phyloP scores from a whole-genome alignment of 1,140 invertebrate genomes.

The Lamellibrachia luymesi region DNA sequence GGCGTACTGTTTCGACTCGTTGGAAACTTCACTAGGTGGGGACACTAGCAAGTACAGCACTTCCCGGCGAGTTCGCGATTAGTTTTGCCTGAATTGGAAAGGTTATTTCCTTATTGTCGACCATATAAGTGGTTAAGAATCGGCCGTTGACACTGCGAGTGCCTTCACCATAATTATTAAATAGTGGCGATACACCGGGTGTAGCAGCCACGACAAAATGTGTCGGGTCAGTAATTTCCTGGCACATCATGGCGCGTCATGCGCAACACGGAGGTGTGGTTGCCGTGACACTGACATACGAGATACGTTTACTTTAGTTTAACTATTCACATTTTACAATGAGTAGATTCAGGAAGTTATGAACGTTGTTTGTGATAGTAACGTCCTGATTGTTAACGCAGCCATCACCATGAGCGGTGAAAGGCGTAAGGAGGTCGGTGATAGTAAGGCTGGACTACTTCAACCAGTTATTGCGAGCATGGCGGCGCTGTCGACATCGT shows the following conservation, averaged over 20 bases:
- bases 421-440: background rate
- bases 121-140: no score
- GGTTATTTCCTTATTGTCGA: no score
- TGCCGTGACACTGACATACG: background rate
- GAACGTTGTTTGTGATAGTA: background rate
- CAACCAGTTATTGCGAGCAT: background rate
- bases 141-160: no score
- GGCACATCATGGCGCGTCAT: background rate
- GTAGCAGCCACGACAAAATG: background rate
- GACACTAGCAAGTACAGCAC: no score
- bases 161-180: background rate
- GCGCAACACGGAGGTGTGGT: background rate
- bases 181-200: background rate
- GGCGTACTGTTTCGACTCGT: no score
- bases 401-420: background rate
- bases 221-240: slow-evolving; percentile 1
- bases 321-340: background rate
- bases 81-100: no score
- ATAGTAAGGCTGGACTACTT: background rate
- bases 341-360: background rate
- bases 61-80: no score
- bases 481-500: background rate
- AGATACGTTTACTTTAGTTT: background rate
- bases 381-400: background rate
- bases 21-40: no score